A percentile compares a stretch with the other conserved stretches of the same genome.
phyloP scores from a whole-genome alignment of 2,888 invertebrate genomes.

The Lasius fuliginosus region DNA sequence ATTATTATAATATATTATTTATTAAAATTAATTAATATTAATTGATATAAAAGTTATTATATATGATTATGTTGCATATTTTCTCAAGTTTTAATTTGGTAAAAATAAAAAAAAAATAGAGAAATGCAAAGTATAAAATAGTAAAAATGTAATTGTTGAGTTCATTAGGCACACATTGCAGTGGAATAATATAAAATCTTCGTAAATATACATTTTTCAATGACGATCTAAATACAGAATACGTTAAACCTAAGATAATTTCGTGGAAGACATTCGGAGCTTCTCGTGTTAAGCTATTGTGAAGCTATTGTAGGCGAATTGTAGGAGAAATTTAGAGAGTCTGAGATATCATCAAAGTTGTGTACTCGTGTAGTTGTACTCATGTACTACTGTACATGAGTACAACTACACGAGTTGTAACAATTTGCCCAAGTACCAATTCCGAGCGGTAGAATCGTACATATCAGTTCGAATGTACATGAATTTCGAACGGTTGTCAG shows the following conservation, averaged over 20 bases:
- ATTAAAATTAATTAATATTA: constrained; percentile 17
- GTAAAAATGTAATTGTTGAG: neutral
- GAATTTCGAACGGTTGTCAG: neutral
- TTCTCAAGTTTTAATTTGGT: neutral
- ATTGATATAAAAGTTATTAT: neutral
- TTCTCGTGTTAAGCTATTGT: neutral
- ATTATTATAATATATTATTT: neutral
- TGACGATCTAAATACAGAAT: neutral
- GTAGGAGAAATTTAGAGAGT: neutral
- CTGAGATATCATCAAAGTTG: neutral
- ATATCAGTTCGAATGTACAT: neutral
- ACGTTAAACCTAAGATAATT: neutral
- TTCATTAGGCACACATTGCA: neutral
- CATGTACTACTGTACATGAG: neutral
- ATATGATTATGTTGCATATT: neutral
- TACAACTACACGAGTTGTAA: neutral
- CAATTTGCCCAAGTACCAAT: constrained; percentile 7
- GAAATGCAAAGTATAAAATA: neutral
- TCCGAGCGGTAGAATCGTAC: neutral
- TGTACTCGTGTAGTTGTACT: too few species aligned
- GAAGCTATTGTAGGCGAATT: neutral
- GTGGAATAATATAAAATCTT: neutral
- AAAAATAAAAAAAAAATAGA: neutral
- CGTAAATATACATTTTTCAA: neutral
- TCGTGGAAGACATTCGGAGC: neutral